Evolutionary conservation across 2,797 vertebrate species (phyloP).

Genomic region (Danio albolineatus): DNA sequence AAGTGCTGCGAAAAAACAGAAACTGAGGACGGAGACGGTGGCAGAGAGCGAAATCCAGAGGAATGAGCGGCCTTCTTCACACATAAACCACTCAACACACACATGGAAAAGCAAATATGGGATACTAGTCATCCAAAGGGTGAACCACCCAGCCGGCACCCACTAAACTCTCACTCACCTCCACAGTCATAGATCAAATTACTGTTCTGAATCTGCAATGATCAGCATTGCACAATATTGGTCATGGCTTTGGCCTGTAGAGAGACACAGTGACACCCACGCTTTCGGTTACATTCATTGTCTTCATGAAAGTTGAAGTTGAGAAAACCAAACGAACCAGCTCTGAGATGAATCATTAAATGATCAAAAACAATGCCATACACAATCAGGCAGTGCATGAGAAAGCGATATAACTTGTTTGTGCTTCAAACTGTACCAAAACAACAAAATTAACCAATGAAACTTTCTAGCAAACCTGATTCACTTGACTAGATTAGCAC

Average conservation of each 20-base stretch:
- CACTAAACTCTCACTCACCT: constrained; percentile 6
- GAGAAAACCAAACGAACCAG: background rate
- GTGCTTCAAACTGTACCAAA: background rate
- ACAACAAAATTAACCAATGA: background rate
- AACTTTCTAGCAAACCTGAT: background rate
- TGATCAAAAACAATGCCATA: background rate
- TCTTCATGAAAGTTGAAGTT: background rate
- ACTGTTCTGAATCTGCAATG: background rate
- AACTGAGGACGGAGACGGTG: background rate
- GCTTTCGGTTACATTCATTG: background rate
- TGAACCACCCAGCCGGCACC: background rate
- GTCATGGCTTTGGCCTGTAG: background rate
- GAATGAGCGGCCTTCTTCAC: constrained; percentile 30
- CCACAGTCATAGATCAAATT: background rate
- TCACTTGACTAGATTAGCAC: background rate
- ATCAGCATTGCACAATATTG: background rate
- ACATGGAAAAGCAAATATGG: constrained; percentile 60
- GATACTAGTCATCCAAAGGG: background rate
- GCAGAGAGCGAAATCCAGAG: constrained; percentile 21
- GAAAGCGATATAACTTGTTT: background rate
- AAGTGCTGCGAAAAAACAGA: constrained; percentile 21
- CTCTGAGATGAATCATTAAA: constrained; percentile 1
- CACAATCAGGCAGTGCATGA: background rate
- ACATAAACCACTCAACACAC: constrained; percentile 47
- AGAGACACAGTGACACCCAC: background rate